Percentiles rank a stretch among this genome's conserved stretches.
Evolutionary conservation across 2,888 invertebrate genomes (phyloP).

Genomic region (Macrostomum cliftonense): DNA sequence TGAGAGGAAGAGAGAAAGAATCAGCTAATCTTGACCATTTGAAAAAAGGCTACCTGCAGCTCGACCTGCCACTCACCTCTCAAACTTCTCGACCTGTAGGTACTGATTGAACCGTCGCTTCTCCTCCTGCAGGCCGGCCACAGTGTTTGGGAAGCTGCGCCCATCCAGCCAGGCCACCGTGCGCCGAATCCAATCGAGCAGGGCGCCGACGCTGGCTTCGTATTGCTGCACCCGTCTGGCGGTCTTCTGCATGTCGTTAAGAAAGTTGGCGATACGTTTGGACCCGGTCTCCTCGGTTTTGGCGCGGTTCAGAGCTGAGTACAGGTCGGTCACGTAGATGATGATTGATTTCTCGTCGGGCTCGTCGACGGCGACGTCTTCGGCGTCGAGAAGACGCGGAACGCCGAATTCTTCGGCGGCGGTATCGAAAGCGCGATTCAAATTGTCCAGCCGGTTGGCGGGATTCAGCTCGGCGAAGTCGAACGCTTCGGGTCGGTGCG

Average conservation of each 20-base stretch:
- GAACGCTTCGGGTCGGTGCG: slow-evolving; percentile 84
- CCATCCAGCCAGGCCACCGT: slow-evolving; percentile 65
- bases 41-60: too few relatives aligned
- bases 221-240: slow-evolving; percentile 50
- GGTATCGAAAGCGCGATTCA: slow-evolving; percentile 89
- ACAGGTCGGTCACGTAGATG: slow-evolving; percentile 94
- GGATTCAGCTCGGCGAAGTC: slow-evolving; percentile 62
- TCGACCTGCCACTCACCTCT: too few relatives aligned
- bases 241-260: background rate
- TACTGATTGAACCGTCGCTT: slow-evolving; percentile 78
- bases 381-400: slow-evolving; percentile 74
- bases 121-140: slow-evolving; percentile 80
- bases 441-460: slow-evolving; percentile 69
- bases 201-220: slow-evolving; percentile 58
- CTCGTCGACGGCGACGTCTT: slow-evolving; percentile 77
- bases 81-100: slow-evolving; percentile 73
- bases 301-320: slow-evolving; percentile 96
- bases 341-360: slow-evolving; percentile 97
- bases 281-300: slow-evolving; percentile 96
- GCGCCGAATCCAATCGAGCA: slow-evolving; percentile 76
- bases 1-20: too few relatives aligned
- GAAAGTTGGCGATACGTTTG: slow-evolving; percentile 79
- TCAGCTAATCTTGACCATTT: too few relatives aligned
- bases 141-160: slow-evolving; percentile 71
- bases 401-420: slow-evolving; percentile 82